These are phyloP conservation scores for Crossaster papposus DNA, from an alignment of 53 echinoderm and acorn worm genomes.

Conservation along the genomic window DNA sequence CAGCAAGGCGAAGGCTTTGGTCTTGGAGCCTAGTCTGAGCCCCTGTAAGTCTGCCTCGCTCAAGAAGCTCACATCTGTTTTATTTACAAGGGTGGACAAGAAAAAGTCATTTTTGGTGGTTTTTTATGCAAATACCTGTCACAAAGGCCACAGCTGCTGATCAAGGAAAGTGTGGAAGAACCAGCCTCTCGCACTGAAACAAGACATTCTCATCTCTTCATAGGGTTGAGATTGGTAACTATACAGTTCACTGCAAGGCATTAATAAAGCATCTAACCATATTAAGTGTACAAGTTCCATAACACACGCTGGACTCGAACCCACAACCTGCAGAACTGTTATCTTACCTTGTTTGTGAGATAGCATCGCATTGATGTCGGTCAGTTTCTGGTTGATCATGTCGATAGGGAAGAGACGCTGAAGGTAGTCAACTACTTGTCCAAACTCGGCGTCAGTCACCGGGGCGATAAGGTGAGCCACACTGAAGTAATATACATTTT, in stretches of 20 bases:
- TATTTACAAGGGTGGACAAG: background rate
- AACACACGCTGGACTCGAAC: no score
- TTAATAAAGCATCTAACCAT: no score
- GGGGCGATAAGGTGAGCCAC: background rate
- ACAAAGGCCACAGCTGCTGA: no score
- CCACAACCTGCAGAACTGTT: no score
- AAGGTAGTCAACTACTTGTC: slow-evolving; percentile 19
- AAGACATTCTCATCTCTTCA: no score
- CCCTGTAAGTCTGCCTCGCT: slow-evolving; percentile 27
- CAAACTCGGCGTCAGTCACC: slow-evolving; percentile 46
- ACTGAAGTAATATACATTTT: background rate
- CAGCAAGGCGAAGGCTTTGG: slow-evolving; percentile 40
- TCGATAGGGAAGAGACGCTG: slow-evolving; percentile 56
- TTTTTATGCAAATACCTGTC: no score
- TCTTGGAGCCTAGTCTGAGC: slow-evolving; percentile 27
- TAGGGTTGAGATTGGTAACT: no score
- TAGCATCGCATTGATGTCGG: slow-evolving; percentile 32
- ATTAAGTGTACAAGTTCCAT: no score
- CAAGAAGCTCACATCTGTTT: slow-evolving; percentile 37
- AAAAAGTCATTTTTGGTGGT: background rate
- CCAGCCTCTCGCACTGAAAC: no score
- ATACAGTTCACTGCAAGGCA: no score
- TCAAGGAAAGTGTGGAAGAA: no score
- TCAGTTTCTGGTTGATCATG: slow-evolving; percentile 53
- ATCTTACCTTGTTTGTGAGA: slow-evolving; percentile 31